phyloP scores from a whole-genome alignment of 2,113 vertebrate species.

The Spilogale gracilis region DNA sequence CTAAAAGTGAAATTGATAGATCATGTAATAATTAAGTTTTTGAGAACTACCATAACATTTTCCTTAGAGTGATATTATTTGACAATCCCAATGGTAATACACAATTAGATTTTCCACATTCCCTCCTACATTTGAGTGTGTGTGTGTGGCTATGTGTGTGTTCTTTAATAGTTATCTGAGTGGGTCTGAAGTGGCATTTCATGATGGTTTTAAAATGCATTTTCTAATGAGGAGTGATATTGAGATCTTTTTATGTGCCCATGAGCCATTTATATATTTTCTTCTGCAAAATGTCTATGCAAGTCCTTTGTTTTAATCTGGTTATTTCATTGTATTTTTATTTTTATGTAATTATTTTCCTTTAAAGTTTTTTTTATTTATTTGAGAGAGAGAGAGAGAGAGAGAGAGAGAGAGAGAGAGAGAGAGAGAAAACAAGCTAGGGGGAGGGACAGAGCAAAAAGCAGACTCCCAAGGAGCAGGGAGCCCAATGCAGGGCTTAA shows the following conservation, averaged over 20 bases:
- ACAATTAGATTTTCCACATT: neutral
- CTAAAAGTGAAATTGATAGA: neutral
- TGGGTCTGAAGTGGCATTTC: neutral
- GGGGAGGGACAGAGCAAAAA: neutral
- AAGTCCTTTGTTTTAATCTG: neutral
- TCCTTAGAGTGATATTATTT: neutral
- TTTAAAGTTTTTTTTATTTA: neutral
- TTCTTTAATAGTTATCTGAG: neutral
- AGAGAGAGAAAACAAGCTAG: neutral
- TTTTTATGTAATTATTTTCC: neutral
- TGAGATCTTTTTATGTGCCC: neutral
- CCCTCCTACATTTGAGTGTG: neutral
- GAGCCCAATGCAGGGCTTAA: neutral
- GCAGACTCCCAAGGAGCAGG: neutral
- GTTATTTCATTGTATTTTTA: neutral
- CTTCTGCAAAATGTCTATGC: neutral
- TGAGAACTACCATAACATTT: neutral
- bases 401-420: too few relatives aligned
- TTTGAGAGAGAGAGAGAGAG: neutral
- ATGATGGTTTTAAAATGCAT: neutral
- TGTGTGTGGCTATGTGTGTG: neutral
- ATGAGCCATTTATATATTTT: neutral
- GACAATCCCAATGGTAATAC: neutral
- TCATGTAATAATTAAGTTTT: neutral
- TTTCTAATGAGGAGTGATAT: neutral